Evolutionary conservation across 2,888 invertebrate genomes (phyloP).

Genomic region (Catonia carolina): DNA sequence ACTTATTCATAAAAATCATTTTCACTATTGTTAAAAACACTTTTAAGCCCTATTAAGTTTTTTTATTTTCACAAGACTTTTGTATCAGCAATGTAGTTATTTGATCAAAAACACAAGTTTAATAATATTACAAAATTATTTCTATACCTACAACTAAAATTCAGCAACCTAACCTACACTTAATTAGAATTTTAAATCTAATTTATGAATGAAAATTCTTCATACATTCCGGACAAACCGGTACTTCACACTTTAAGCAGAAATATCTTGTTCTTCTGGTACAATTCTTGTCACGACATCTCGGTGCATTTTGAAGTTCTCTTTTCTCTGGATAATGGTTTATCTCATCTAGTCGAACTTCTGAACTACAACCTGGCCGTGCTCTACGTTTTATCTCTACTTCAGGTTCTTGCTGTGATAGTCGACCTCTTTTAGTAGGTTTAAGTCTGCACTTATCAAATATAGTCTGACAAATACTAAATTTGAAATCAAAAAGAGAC

Average conservation of each 20-base stretch:
- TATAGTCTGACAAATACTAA: not conserved
- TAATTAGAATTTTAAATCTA: too few relatives aligned
- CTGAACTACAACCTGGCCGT: not conserved
- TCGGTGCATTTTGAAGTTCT: not conserved
- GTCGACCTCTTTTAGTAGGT: not conserved
- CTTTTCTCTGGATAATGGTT: not conserved
- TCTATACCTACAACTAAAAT: too few relatives aligned
- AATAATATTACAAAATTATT: too few relatives aligned
- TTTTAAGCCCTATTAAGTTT: too few relatives aligned
- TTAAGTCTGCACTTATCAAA: not conserved
- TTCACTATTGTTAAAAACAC: too few relatives aligned
- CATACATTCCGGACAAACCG: not conserved
- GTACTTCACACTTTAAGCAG: not conserved
- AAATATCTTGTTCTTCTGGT: not conserved
- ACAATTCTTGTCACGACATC: not conserved
- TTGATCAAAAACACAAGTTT: too few relatives aligned
- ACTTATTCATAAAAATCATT: too few relatives aligned
- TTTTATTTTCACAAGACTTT: too few relatives aligned
- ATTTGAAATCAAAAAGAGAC: not conserved
- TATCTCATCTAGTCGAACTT: not conserved
- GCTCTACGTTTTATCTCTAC: not conserved
- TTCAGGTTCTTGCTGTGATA: not conserved
- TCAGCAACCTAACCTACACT: too few relatives aligned
- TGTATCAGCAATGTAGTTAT: too few relatives aligned
- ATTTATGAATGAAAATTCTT: not conserved